Evolutionary conservation across 2,797 vertebrate genomes (phyloP).

Genomic region (Enoplosus armatus): DNA sequence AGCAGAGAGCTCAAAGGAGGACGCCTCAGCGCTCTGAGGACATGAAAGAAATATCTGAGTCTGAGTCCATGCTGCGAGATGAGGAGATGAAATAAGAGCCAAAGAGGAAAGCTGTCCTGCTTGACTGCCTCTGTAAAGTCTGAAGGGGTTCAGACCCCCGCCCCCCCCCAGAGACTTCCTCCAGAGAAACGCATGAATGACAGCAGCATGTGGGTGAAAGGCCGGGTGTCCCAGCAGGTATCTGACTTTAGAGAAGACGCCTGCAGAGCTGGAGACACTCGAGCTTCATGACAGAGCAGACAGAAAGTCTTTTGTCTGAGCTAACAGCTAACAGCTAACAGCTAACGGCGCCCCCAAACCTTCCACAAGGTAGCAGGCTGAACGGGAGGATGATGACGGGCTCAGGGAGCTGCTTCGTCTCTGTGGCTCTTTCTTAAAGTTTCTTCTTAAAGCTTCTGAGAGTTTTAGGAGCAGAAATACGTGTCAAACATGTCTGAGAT

Average conservation of each 20-base stretch:
- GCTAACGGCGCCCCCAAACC: neutral
- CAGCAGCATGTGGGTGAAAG: constrained; percentile 53
- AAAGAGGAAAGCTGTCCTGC: constrained; percentile 22
- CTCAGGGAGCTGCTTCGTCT: neutral
- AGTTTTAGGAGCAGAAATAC: too few species aligned
- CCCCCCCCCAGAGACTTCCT: constrained; percentile 15
- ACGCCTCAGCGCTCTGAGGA: neutral
- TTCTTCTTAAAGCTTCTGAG: too few species aligned
- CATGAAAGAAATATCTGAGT: neutral
- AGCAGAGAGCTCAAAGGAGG: constrained; percentile 23
- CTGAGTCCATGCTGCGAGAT: neutral
- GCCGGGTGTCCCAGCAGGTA: constrained; percentile 39
- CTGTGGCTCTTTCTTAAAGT: too few species aligned
- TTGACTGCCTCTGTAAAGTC: constrained; percentile 43
- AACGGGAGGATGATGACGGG: neutral
- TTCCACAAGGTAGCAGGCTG: neutral
- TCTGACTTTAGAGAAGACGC: constrained; percentile 43
- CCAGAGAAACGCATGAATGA: constrained; percentile 40
- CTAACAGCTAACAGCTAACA: neutral
- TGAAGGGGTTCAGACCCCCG: constrained; percentile 3
- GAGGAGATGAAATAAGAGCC: constrained; percentile 28
- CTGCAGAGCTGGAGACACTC: constrained; percentile 24
- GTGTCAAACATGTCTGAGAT: too few species aligned
- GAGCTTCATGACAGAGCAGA: constrained; percentile 10
- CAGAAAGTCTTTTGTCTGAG: constrained; percentile 39